Conservation (phyloP, 2,888 invertebrate genomes). For the Tineola bisselliella region DNA sequence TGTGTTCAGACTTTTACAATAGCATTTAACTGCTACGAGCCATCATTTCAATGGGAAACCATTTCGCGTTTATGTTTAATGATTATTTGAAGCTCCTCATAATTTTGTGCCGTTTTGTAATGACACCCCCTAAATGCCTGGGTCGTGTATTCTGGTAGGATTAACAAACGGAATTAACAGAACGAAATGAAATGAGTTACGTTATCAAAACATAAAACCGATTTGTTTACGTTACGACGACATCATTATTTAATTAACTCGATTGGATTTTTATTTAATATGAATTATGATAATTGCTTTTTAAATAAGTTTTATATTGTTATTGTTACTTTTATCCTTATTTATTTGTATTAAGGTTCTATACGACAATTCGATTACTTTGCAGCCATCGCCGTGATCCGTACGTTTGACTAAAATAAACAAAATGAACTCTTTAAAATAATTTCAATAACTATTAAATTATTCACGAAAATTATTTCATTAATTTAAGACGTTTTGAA, state of each 20-base stretch:
- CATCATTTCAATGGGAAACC: slow-evolving; percentile 58
- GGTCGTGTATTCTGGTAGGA: slow-evolving; percentile 5
- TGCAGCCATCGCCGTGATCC: too few relatives aligned
- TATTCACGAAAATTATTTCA: too few relatives aligned
- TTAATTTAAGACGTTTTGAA: too few relatives aligned
- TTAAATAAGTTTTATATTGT: too few relatives aligned
- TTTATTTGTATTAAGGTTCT: too few relatives aligned
- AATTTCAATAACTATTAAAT: too few relatives aligned
- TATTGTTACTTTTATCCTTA: too few relatives aligned
- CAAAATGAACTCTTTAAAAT: too few relatives aligned
- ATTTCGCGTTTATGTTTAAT: slow-evolving; percentile 62
- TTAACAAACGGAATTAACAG: neutral
- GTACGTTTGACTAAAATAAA: too few relatives aligned
- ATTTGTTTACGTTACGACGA: neutral
- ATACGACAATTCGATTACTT: too few relatives aligned
- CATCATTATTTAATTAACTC: neutral
- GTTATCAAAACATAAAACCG: neutral
- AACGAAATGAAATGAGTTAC: neutral
- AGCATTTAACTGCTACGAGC: slow-evolving; percentile 55
- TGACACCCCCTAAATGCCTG: neutral
- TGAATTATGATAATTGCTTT: neutral
- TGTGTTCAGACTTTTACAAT: slow-evolving; percentile 48
- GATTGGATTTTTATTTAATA: neutral
- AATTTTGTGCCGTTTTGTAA: slow-evolving; percentile 31
- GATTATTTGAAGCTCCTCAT: slow-evolving; percentile 59